Evolutionary conservation across 2,113 vertebrate genomes (phyloP).

Genomic region (Sceloporus undulatus): DNA sequence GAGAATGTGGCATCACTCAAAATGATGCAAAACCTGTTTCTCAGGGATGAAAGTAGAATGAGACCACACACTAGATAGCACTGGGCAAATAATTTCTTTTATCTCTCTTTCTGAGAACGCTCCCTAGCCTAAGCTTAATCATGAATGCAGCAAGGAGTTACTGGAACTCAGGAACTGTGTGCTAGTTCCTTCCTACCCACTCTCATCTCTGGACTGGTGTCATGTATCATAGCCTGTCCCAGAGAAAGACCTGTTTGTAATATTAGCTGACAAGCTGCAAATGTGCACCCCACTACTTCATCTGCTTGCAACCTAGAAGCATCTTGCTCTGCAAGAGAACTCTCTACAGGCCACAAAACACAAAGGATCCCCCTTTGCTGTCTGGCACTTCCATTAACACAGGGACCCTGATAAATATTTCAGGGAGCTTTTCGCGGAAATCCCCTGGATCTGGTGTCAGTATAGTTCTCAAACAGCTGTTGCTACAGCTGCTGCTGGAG

Average conservation of each 20-base stretch:
- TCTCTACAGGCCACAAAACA: neutral
- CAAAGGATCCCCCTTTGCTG: accelerated
- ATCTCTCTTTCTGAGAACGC: neutral
- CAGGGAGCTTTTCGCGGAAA: neutral
- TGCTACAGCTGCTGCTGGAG: neutral
- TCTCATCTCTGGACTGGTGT: neutral
- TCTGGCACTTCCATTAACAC: constrained; percentile 50
- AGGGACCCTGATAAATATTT: neutral
- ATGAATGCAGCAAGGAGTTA: neutral
- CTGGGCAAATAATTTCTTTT: neutral
- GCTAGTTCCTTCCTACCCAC: neutral
- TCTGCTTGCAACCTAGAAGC: neutral
- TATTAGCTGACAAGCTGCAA: neutral
- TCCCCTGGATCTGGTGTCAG: neutral
- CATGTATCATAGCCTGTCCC: neutral
- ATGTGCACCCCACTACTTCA: neutral
- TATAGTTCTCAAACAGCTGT: neutral
- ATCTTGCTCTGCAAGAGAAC: neutral
- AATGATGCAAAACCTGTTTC: neutral
- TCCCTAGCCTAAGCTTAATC: neutral
- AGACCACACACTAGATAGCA: neutral
- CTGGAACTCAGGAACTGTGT: too few relatives aligned
- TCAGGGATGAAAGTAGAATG: neutral
- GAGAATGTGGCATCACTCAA: neutral
- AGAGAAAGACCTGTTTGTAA: neutral